Evolutionary conservation across 2,888 invertebrate species (phyloP).

Genomic region (Brachyptera risi): DNA sequence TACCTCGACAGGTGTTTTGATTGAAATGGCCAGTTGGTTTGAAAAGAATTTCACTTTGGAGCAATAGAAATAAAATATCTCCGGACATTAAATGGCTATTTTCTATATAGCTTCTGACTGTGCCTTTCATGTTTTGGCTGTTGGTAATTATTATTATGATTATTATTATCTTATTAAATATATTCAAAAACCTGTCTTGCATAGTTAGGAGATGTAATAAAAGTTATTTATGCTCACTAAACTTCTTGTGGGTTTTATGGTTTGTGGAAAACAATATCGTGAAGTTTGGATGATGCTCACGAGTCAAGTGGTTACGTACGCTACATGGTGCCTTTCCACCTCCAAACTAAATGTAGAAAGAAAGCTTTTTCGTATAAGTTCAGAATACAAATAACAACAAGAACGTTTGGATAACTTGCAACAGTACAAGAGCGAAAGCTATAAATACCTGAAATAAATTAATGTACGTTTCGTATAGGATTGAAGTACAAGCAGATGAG

Average conservation of each 20-base stretch:
- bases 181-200: background rate
- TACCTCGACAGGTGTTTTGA: constrained; percentile 14
- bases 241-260: background rate
- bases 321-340: too few relatives aligned
- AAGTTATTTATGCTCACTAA: too few relatives aligned
- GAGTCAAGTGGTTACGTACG: too few relatives aligned
- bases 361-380: too few relatives aligned
- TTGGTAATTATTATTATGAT: background rate
- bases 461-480: too few relatives aligned
- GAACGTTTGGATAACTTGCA: too few relatives aligned
- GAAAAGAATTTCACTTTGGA: background rate
- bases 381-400: too few relatives aligned
- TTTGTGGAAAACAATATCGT: background rate
- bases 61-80: background rate
- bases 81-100: background rate
- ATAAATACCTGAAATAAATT: too few relatives aligned
- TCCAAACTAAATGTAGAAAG: too few relatives aligned
- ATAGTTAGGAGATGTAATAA: background rate
- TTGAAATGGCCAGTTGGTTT: background rate
- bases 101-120: background rate
- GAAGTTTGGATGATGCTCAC: too few relatives aligned
- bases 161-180: background rate
- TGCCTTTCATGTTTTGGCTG: background rate
- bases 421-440: too few relatives aligned
- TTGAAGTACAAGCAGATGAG: too few relatives aligned